Conservation (phyloP, 1,140 invertebrate species). For the Lucilia cuprina region DNA sequence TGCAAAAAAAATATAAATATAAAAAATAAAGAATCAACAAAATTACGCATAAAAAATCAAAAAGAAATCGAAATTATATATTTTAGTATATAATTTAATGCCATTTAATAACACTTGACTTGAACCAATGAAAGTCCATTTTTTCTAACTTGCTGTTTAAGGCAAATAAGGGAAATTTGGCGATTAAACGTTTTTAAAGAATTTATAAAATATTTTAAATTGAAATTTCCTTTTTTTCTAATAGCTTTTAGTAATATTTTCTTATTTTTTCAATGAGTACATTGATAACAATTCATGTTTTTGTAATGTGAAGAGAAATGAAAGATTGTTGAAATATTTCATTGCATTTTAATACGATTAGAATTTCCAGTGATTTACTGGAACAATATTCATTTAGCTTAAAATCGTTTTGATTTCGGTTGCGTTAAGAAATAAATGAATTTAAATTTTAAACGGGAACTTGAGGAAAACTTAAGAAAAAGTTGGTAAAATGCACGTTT, state of each 20-base stretch:
- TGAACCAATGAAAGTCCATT: neutral
- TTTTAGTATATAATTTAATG: neutral
- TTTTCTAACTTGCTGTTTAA: no score
- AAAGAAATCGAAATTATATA: neutral
- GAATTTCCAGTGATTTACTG: neutral
- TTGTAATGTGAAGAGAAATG: neutral
- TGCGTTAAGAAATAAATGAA: neutral
- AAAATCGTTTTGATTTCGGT: neutral
- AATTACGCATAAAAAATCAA: neutral
- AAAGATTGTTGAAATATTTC: neutral
- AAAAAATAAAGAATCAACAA: neutral
- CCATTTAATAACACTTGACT: neutral
- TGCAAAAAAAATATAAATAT: neutral
- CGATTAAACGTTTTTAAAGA: no score
- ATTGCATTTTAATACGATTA: neutral
- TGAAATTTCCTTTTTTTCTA: no score
- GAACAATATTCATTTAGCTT: neutral
- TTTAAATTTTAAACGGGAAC: no score
- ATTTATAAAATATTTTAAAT: no score
- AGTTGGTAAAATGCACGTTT: no score
- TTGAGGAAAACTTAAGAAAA: no score
- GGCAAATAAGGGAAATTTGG: no score
- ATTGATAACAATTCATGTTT: no score
- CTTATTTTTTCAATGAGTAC: no score
- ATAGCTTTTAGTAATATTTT: no score